Base-by-base conservation (phyloP, 2,113 vertebrate species). In the Dicentrarchus labrax region DNA sequence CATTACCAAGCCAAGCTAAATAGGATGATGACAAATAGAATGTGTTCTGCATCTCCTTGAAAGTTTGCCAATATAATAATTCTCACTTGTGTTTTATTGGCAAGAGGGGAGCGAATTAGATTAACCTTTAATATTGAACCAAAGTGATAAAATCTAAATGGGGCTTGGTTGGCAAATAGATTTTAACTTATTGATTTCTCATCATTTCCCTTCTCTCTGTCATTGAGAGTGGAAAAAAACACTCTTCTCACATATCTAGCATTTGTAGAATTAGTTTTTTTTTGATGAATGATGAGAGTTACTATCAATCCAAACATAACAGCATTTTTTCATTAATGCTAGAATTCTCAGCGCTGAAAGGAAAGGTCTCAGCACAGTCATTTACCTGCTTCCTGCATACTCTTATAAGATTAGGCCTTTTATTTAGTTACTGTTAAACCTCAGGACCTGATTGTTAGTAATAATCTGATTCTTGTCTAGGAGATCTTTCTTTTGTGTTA, bases 111-210 rank as follows among this genome's bases (percentile, higher is more conserved):
- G 86, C 84, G 66, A 85, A 92, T 92, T 92, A 89, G 89, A 94
- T 94, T 93, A 94, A 94, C 93, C 93, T 94, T 95, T 93, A 88
- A 87, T 92, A 93, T 92, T 87, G 87, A 92, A 93, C 89, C 85
- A 83, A 83, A 87, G 89, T 69, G 82, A 91, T 90, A 86, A 93
- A 91, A 90, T 87, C 86, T 89, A 93, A 93, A 94, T 87, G 91
- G 90, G 77, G 67, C 80, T 74, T 85, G 77, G 79, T 86, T 90
- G 91, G 92, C 89, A 87, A 86, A 88, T 87, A 82, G 83, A 91
- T 93, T 86, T 91, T 65, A 88, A 82, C 78, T 73, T 90, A 93
- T 93, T 91, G 92, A 93, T 94, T 92, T 80, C 67, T 90, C 91
- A 92, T 93, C 68, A 82, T 90, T 88, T 91, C 13, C 72, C 36